phyloP scores from a whole-genome alignment of 2,797 vertebrate genomes.

The Notolepis coatsorum region DNA sequence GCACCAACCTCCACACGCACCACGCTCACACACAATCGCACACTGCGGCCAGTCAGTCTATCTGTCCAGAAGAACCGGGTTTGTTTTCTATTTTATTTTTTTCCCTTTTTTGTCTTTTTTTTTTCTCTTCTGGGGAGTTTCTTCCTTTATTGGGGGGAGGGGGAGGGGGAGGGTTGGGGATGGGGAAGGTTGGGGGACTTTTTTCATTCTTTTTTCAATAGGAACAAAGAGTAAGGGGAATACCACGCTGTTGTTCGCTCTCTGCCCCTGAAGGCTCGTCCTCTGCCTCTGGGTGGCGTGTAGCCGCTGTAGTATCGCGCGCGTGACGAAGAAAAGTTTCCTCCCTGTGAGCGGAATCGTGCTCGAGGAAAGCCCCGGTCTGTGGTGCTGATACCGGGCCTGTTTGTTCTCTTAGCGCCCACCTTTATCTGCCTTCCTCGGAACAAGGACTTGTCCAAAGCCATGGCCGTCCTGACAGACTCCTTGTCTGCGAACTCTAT shows the following conservation, averaged over 20 bases:
- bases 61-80: conserved; percentile 81
- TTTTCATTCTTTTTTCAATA: too few relatives aligned
- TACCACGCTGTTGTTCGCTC: conserved; percentile 98
- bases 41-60: conserved; percentile 82
- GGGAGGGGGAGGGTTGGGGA: conserved; percentile 38
- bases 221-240: conserved; percentile 99
- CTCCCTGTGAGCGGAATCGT: conserved; percentile 90
- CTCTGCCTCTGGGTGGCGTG: conserved; percentile 92
- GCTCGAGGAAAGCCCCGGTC: conserved; percentile 93
- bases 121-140: conserved; percentile 77
- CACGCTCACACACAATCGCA: conserved; percentile 85
- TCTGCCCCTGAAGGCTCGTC: conserved; percentile 97
- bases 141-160: conserved; percentile 78
- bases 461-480: conserved; percentile 94
- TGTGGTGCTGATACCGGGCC: conserved; percentile 97
- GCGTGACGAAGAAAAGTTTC: conserved; percentile 85
- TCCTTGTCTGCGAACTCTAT: conserved; percentile 97
- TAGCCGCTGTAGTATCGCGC: conserved; percentile 95
- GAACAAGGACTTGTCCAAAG: conserved; percentile 94
- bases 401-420: conserved; percentile 95
- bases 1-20: conserved; percentile 82
- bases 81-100: conserved; percentile 63
- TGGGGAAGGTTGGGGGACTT: too few relatives aligned
- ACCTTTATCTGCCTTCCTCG: conserved; percentile 97
- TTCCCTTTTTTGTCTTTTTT: conserved; percentile 54